Evolutionary conservation across 2,113 vertebrate species (phyloP).

Genomic region (Neotoma lepida): DNA sequence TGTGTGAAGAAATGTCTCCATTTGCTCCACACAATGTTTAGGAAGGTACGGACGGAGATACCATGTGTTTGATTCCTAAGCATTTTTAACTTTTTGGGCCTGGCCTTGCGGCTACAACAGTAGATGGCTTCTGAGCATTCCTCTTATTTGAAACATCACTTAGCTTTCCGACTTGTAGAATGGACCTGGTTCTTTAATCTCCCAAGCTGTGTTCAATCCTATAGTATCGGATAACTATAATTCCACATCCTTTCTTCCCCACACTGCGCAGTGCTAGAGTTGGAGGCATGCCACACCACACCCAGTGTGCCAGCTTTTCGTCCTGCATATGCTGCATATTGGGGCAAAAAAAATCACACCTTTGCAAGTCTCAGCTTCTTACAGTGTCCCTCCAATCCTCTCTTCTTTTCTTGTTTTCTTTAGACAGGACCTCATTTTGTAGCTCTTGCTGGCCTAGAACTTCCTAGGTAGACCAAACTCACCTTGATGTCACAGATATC

Average conservation of each 20-base stretch:
- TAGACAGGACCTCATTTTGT: not conserved
- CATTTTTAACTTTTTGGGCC: not conserved
- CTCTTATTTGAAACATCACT: not conserved
- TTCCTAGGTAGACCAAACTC: not conserved
- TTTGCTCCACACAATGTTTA: not conserved
- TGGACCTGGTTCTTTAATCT: not conserved
- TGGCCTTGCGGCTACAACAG: not conserved
- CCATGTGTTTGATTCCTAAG: not conserved
- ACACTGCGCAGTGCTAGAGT: not conserved
- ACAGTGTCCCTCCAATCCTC: not conserved
- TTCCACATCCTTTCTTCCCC: not conserved
- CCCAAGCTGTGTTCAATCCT: not conserved
- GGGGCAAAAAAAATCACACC: not conserved
- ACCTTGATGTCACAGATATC: not conserved
- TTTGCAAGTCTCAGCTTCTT: not conserved
- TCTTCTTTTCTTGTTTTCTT: not conserved
- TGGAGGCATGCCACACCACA: not conserved
- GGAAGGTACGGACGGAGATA: not conserved
- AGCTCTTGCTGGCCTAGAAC: not conserved
- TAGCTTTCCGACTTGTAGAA: not conserved
- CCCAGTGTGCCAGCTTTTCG: not conserved
- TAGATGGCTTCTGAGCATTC: not conserved
- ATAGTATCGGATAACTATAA: not conserved
- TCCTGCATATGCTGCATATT: not conserved
- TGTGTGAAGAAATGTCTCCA: not conserved